Evolutionary conservation across 2,888 invertebrate species (phyloP).

Genomic region (Tachina fera): DNA sequence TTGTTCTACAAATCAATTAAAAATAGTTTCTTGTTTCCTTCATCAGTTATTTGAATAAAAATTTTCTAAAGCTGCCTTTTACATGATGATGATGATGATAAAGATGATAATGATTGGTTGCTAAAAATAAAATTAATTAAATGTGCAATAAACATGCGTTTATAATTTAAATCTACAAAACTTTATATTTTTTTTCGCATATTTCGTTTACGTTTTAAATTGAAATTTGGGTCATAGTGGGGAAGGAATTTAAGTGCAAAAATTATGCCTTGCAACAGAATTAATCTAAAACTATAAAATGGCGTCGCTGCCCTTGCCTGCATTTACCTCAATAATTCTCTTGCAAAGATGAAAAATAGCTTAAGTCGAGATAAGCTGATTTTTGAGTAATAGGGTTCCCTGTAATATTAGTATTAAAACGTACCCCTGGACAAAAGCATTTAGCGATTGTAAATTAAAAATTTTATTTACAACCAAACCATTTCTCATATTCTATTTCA

Average conservation of each 20-base stretch:
- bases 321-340: too few species aligned
- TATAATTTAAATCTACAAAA: background rate
- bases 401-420: too few species aligned
- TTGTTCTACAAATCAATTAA: slow-evolving; percentile 57
- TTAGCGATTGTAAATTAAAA: too few species aligned
- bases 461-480: too few species aligned
- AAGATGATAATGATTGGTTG: slow-evolving; percentile 16
- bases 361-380: background rate
- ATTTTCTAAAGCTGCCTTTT: slow-evolving; percentile 4
- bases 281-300: too few species aligned
- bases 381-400: too few species aligned
- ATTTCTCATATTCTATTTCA: too few species aligned
- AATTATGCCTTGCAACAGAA: too few species aligned
- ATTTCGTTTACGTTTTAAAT: background rate
- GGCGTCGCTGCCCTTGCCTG: too few species aligned
- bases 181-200: background rate
- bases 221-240: slow-evolving; percentile 10
- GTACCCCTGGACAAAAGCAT: too few species aligned
- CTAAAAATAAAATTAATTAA: slow-evolving; percentile 43
- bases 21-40: slow-evolving; percentile 14
- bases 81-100: slow-evolving; percentile 7
- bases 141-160: slow-evolving; percentile 33
- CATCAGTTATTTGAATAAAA: slow-evolving; percentile 8
- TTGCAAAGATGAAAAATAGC: too few species aligned
- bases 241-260: too few species aligned